Base-by-base conservation (phyloP, 1,140 invertebrate species). In the Cotesia typhae region DNA sequence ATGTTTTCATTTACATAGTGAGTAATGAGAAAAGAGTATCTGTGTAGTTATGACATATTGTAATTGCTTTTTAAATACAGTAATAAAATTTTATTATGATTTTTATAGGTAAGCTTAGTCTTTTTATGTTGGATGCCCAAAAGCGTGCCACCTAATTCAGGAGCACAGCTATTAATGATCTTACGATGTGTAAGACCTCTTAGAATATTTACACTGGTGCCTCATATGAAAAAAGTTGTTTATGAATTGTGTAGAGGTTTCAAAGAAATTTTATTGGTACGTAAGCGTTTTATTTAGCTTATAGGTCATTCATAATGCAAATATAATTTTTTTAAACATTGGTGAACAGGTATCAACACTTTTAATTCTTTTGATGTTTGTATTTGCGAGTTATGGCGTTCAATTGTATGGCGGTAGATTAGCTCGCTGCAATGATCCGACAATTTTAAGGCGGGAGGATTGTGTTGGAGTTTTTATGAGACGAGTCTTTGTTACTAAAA, bases 221-320 rank as follows among this genome's bases (percentile, higher is more conserved):
- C 98, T 69, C 98, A 99, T 83, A 99, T 99, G 97, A 90, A 98
- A 75, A 98, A 98, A 89, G 98, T 99, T 28, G 98, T 99, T 35
- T 99, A 97, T 84, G 98, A 99, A 84, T 88, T 99, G 37, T 98
- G 97, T 80, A 90, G 97, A 75, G 98, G 98, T n/a, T 99, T 99
- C 87, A 99, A 99, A 87, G 98, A 99, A 89, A 99, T 99, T 78
- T 84, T 99, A 28, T 88, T 99, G 82, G 98, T 98, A 87, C 87
- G 87, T 83, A 73, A 68, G 20, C 9, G 61, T n/a, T n/a, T 64
- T 51, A 28, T 41, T 47, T 41, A 61, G 20, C 41, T 20, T 14
- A 67, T 67, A 10, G 51, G 28, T 28, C 37, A 67, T 59, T 60
- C 67, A 68, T 17, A 10, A 10, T 53, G 52, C 35, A 6, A 47